Evolutionary conservation across 2,888 invertebrate species (phyloP).

Genomic region (Papilio protenor): DNA sequence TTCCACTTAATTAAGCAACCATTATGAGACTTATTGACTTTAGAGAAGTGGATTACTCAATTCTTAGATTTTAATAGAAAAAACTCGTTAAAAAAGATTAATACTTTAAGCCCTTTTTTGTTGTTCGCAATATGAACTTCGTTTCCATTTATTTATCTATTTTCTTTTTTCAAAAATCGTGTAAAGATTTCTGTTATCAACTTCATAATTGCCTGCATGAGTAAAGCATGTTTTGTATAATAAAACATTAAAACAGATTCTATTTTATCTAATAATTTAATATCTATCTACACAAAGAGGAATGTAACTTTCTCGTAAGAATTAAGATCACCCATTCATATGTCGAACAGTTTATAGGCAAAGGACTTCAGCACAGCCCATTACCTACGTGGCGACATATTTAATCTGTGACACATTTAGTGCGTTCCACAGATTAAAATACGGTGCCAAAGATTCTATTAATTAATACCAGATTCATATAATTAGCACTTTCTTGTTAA

Average conservation of each 20-base stretch:
- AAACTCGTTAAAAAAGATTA: neutral
- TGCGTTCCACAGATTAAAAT: neutral
- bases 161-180: too few relatives aligned
- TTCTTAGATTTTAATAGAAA: neutral
- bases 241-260: neutral
- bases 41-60: neutral
- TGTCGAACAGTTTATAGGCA: conserved; percentile 73
- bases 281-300: conserved; percentile 68
- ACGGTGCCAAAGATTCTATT: conserved; percentile 5
- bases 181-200: too few relatives aligned
- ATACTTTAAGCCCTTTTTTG: neutral
- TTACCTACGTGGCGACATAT: conserved; percentile 54
- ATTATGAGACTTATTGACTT: too few relatives aligned
- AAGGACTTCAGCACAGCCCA: conserved; percentile 64
- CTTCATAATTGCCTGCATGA: too few relatives aligned
- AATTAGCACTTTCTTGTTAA: conserved; percentile 11
- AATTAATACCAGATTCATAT: conserved; percentile 1
- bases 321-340: conserved; percentile 83
- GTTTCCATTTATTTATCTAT: neutral
- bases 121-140: neutral
- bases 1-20: too few relatives aligned
- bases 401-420: conserved; percentile 36
- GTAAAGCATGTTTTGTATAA: too few relatives aligned
- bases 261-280: conserved; percentile 66
- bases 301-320: conserved; percentile 77